Evolutionary conservation across 1,140 invertebrate genomes (phyloP).

Genomic region (Pristionchus pacificus): DNA sequence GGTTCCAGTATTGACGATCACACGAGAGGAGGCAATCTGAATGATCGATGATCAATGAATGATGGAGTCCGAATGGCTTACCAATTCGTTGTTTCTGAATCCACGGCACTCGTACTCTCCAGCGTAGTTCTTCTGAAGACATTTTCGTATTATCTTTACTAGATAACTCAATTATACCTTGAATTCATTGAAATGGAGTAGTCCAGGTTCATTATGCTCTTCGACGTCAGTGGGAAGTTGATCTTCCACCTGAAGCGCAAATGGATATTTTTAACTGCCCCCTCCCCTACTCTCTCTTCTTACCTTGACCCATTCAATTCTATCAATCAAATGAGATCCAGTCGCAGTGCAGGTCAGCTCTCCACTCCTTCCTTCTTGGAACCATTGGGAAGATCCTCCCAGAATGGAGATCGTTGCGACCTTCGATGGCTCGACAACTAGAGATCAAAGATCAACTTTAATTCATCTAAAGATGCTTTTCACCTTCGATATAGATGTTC

Average conservation of each 20-base stretch:
- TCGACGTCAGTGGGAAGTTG: conserved; percentile 46
- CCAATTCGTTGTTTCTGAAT: conserved; percentile 47
- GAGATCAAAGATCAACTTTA: conserved; percentile 25
- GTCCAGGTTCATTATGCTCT: conserved; percentile 51
- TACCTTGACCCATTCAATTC: conserved; percentile 47
- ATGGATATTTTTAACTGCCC: background rate
- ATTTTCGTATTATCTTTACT: conserved; percentile 17
- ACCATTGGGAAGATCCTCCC: conserved; percentile 51
- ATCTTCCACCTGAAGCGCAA: conserved; percentile 23
- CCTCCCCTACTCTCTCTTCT: no score
- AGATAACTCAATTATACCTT: conserved; percentile 37
- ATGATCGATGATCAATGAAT: no score
- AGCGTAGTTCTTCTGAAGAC: conserved; percentile 39
- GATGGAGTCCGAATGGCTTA: no score
- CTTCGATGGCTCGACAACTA: conserved; percentile 47
- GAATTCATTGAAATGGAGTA: conserved; percentile 53
- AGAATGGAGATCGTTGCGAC: conserved; percentile 51
- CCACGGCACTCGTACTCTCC: conserved; percentile 56
- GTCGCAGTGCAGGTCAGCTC: conserved; percentile 53
- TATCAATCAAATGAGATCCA: conserved; percentile 47
- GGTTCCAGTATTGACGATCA: conserved; percentile 41
- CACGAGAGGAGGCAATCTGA: conserved; percentile 44
- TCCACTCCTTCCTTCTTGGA: conserved; percentile 45
- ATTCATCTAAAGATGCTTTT: conserved; percentile 11
- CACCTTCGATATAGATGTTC: conserved; percentile 56